These are phyloP conservation scores for Eueides isabella DNA, from an alignment of 1,140 invertebrate genomes.

Conservation along the genomic window DNA sequence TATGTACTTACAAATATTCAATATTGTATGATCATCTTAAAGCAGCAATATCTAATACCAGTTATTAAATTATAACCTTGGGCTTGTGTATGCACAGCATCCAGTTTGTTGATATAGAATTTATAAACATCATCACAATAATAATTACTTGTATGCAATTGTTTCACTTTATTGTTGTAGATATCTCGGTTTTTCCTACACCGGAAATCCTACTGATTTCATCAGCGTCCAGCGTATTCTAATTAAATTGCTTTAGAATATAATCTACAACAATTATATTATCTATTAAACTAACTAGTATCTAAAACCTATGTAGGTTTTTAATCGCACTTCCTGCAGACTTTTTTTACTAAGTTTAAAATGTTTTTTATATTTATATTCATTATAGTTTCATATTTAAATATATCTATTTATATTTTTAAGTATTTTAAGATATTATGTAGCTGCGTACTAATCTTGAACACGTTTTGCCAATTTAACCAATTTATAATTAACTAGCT, in stretches of 20 bases:
- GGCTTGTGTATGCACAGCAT: background rate
- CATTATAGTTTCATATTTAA: too few species aligned
- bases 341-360: background rate
- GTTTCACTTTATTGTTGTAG: constrained; percentile 23
- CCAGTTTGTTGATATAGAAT: background rate
- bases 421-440: too few species aligned
- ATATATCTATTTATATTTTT: too few species aligned
- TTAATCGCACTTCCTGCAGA: background rate
- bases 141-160: constrained; percentile 10
- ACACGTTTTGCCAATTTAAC: too few species aligned
- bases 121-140: background rate
- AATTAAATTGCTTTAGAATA: constrained; percentile 10
- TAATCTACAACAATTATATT: constrained; percentile 1
- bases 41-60: background rate
- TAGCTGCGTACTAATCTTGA: too few species aligned
- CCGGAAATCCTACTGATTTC: constrained; percentile 35
- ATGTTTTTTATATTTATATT: too few species aligned
- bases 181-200: constrained; percentile 19
- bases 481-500: too few species aligned
- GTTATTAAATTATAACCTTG: constrained; percentile 1
- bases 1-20: background rate
- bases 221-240: constrained; percentile 18
- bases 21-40: background rate
- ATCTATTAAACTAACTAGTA: background rate
- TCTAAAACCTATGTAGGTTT: too few species aligned